Base-by-base conservation (phyloP, 2,888 invertebrate genomes). In the Xestia c-nigrum region DNA sequence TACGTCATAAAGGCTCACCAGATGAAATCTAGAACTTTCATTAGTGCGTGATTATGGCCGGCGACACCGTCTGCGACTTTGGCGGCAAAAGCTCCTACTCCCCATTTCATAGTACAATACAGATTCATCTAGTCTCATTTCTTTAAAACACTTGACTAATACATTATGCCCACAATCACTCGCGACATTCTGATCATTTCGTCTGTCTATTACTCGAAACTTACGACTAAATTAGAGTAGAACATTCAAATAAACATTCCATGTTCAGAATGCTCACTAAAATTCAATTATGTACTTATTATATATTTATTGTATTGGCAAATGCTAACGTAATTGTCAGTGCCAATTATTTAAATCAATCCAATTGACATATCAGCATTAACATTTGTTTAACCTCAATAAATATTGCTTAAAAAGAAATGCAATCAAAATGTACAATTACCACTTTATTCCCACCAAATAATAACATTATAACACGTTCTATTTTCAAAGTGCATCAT, bases 261-360 rank as follows among this genome's bases (percentile, higher is more conserved):
- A 71, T 50, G 31, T 83, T 19, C 47, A 71, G 65, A 83, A 70
- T 71, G 31, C 47, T 43, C 52, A 69, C 74, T 84, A 64, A 61
- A 55, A 84, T 79, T 57, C 61, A 65, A 77, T 70, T 66, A 59
- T 78, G 43, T 70, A 64, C 75, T 80, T 64, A 82, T 64, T 31
- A 19, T 57, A 81, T 46, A 76, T 73, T 83, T 85, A 83, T 78
- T 68, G 47, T 76, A 76, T 74, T 86, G 86, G 79, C 66, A 66
- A 79, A 50, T 43, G 71, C 64, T 68, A 76, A 69, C 57, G 64
- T 67, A 52, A 64, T 73, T 21, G 61, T 52, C 24, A 40, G 55
- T 63, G 80, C 80, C 86, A 84, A 86, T 84, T 74, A 72, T 74
- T 79, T 80, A 72, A 85, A 86, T 85, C 64, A 80, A 84, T 80